phyloP scores from a whole-genome alignment of 2,888 invertebrate species.

The Hymenopus coronatus region DNA sequence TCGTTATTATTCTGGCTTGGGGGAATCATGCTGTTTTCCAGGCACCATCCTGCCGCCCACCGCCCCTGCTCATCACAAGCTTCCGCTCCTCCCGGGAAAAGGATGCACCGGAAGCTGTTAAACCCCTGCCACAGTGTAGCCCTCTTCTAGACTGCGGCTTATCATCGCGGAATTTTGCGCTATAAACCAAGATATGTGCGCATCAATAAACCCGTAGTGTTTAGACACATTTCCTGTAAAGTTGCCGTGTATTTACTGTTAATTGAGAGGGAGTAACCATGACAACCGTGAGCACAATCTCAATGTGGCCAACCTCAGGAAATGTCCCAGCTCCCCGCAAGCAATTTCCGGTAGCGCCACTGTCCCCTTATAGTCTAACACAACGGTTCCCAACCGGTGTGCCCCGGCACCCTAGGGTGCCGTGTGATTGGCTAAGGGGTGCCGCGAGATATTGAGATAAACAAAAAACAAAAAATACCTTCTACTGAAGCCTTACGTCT shows the following conservation, averaged over 20 bases:
- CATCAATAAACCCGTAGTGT: neutral
- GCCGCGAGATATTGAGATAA: too few relatives aligned
- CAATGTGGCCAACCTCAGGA: neutral
- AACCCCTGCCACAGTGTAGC: neutral
- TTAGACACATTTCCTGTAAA: neutral
- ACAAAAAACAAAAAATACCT: too few relatives aligned
- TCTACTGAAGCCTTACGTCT: too few relatives aligned
- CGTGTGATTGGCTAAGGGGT: too few relatives aligned
- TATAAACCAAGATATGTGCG: neutral
- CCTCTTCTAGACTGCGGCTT: neutral
- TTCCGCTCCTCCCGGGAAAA: neutral
- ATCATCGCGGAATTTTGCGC: neutral
- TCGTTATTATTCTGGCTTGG: too few relatives aligned
- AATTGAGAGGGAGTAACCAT: neutral
- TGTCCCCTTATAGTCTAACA: neutral
- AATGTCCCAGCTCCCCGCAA: neutral
- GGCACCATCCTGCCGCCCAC: too few relatives aligned
- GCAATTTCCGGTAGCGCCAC: neutral
- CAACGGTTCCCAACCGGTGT: too few relatives aligned
- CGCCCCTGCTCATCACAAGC: too few relatives aligned
- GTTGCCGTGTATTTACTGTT: neutral
- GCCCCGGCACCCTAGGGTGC: too few relatives aligned
- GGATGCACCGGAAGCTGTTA: neutral
- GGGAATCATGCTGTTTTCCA: too few relatives aligned
- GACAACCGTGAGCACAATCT: neutral